Base-by-base conservation (phyloP, 2,113 vertebrate species). In the Puffinus mauretanicus region DNA sequence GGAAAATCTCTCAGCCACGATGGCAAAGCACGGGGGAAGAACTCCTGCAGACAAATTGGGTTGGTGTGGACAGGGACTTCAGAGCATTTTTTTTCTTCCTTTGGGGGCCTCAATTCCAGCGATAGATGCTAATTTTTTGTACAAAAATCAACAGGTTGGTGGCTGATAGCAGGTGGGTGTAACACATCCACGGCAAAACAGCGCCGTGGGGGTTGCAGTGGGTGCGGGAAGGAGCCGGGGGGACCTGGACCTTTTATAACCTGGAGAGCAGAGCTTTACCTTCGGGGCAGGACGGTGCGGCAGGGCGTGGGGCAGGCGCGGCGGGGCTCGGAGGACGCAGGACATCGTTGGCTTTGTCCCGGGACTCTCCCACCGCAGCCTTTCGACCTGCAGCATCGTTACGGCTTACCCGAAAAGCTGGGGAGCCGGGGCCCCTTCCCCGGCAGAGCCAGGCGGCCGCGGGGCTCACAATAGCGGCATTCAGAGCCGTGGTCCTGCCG, bases 221-320 rank as follows among this genome's bases (percentile, higher is more conserved):
- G 52, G 13, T 6, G 27, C 2, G 0, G 47, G 57, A 62, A 55
- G 69, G 58, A 30, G 13, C 25, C 7, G 32, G 34, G 70, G 26
- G 19, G 14, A 34, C 47, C 30, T 4, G 21, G 34, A 15, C 60
- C 29, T 30, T 38, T 19, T 20, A 7, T 34, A 57, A 19, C 58
- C 20, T 3, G 26, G 20, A 7, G 51, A 38, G 44, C 36, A 71
- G 42, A 5, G 12, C 0, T 26, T 34, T 15, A 7, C 61, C 60
- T 11, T 29, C 1, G 1, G 46, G 52, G 54, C 47, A 52, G 69
- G 61, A 21, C 4, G 19, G 21, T 0, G 7, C 0, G 4, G 30
- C 36, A n/a, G 10, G 13, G 14, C 10, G 12, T 0, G 6, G 1
- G 27, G 46, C 15, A 3, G 20, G 47, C 47, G 42, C 42, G 6